These are phyloP conservation scores for Amphiprion ocellaris DNA, from an alignment of 2,113 vertebrate genomes.

Conservation along the genomic window DNA sequence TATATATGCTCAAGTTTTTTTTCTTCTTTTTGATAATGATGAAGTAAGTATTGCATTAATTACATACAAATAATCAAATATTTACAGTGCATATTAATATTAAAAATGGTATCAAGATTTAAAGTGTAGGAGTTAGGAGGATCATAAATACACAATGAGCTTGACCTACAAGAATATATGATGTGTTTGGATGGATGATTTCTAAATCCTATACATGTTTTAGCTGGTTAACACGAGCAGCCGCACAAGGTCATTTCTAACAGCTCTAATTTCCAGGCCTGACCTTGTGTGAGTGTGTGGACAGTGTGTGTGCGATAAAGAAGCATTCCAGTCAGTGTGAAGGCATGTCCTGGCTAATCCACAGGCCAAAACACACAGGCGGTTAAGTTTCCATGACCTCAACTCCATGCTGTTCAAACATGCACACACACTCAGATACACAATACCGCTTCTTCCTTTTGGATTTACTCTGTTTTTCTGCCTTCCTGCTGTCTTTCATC, in stretches of 20 bases:
- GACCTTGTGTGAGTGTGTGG: slow-evolving; percentile 39
- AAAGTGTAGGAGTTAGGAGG: slow-evolving; percentile 42
- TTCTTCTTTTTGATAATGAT: slow-evolving; percentile 6
- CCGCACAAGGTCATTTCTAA: slow-evolving; percentile 52
- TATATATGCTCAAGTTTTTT: slow-evolving; percentile 5
- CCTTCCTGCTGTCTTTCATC: slow-evolving; percentile 37
- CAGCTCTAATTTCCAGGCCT: slow-evolving; percentile 44
- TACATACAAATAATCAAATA: slow-evolving; percentile 58
- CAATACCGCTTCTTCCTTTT: slow-evolving; percentile 15
- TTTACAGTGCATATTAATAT: slow-evolving; percentile 51
- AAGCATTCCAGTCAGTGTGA: slow-evolving; percentile 64
- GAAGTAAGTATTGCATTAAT: slow-evolving; percentile 41
- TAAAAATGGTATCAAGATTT: slow-evolving; percentile 47
- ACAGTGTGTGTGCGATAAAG: slow-evolving; percentile 49
- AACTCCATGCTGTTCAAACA: slow-evolving; percentile 64
- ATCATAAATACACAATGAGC: slow-evolving; percentile 56
- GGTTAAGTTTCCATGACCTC: slow-evolving; percentile 80
- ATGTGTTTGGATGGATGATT: slow-evolving; percentile 32
- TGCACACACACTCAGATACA: slow-evolving; percentile 18
- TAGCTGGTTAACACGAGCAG: slow-evolving; percentile 18
- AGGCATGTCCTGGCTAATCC: slow-evolving; percentile 75
- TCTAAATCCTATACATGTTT: slow-evolving; percentile 41
- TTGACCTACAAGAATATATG: slow-evolving; percentile 33
- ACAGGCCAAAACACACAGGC: slow-evolving; percentile 62
- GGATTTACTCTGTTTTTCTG: slow-evolving; percentile 3